Evolutionary conservation across 1,140 invertebrate species (phyloP).

Genomic region (Venturia canescens): DNA sequence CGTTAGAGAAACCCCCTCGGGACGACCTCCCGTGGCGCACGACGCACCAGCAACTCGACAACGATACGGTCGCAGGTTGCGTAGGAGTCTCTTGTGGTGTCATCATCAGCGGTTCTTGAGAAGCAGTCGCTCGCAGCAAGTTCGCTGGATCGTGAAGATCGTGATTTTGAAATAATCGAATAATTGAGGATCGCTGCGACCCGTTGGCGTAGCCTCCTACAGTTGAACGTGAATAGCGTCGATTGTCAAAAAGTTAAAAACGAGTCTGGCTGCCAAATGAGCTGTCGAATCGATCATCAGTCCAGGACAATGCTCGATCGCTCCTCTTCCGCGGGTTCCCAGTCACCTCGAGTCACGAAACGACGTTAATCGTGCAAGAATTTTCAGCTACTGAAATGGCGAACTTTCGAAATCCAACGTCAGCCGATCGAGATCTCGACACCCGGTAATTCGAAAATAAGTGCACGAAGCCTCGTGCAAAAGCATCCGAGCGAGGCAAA

Average conservation of each 20-base stretch:
- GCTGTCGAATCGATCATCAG: not conserved
- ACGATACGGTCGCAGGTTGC: not conserved
- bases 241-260: not conserved
- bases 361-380: no score
- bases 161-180: not conserved
- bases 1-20: slow-evolving; percentile 24
- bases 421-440: not conserved
- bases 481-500: not conserved
- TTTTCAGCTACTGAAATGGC: no score
- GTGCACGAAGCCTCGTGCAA: not conserved
- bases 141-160: not conserved
- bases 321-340: no score
- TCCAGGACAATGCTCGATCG: not conserved
- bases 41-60: not conserved
- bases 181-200: not conserved
- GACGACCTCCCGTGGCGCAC: slow-evolving; percentile 41
- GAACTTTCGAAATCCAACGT: not conserved
- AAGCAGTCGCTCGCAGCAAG: not conserved
- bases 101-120: not conserved
- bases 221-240: not conserved
- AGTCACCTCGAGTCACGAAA: no score
- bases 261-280: not conserved
- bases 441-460: slow-evolving; percentile 3
- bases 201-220: not conserved
- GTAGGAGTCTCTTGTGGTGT: slow-evolving; percentile 31